Evolutionary conservation across 2,797 vertebrate genomes (phyloP), one percentile per base, ranked within the genome.

Genomic region (Trichosurus vulpecula): DNA sequence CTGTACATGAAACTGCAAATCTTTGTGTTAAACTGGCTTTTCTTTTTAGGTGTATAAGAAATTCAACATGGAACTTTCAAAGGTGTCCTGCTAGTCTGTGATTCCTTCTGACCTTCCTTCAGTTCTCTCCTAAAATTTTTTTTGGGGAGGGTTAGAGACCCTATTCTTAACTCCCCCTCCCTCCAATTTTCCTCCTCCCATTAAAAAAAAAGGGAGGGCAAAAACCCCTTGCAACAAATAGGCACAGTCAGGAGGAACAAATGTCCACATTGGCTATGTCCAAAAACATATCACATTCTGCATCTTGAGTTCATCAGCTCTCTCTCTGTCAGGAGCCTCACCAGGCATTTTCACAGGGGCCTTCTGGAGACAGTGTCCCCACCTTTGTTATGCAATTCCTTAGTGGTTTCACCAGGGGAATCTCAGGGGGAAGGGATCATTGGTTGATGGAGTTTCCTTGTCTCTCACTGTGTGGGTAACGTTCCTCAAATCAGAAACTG

Each of bases 401-500:
- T 19, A 51, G 41, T 87, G 74, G 74, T 51, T 87, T 51, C 41
- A 51, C 41, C 74, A 87, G 74, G 66, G 41, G n/a, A 74, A 19
- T 74, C 66, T 81, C 66, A 47, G 66, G 66, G 57, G n/a, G 66
- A 81, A 81, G n/a, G 66, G 25, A 51, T 87, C 74, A 87, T 51
- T 51, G 25, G 41, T 41, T 87, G 41, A 27, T 87, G 74, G 74
- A 87, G 22, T 87, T 87, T 27, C 41, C 74, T 27, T 51, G 41
- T 47, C 19, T 81, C 19, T 81, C 41, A 81, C n/a, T 47, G n/a
- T 81, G 2, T 81, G 66, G 66, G n/a, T 66, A 47, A 2, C 9
- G 8, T 97, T 98, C 97, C 97, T 98, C 96, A 97, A 97, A 97
- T 92, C 47, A 94, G 35, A 93, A 93, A 66, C 53, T 94, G 96